Conservation (phyloP, 2,113 vertebrate genomes). For the Paedocypris sp. region DNA sequence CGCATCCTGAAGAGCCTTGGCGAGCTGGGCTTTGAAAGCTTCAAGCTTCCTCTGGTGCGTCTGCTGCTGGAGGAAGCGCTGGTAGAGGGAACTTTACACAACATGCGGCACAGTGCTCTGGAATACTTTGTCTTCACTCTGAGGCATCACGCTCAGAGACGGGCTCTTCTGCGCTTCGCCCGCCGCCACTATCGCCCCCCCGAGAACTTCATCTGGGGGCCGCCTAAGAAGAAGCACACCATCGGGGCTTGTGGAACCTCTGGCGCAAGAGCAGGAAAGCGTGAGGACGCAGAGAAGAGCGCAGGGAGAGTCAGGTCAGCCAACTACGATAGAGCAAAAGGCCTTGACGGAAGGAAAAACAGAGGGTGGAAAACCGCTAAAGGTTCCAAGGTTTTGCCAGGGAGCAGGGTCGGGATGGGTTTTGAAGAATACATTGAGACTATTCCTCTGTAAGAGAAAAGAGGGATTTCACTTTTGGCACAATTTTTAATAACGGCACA, state of each 20-base stretch:
- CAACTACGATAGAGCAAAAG: conserved; percentile 47
- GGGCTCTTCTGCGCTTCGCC: conserved; percentile 81
- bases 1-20: conserved; percentile 96
- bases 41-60: conserved; percentile 84
- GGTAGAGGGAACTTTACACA: conserved; percentile 76
- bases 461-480: neutral
- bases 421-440: conserved; percentile 42
- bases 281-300: conserved; percentile 34
- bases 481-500: conserved; percentile 13
- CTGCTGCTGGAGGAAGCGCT: conserved; percentile 88
- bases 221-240: conserved; percentile 54
- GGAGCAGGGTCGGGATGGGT: conserved; percentile 21
- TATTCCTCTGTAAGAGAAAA: conserved; percentile 38
- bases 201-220: conserved; percentile 93
- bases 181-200: conserved; percentile 76
- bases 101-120: conserved; percentile 87
- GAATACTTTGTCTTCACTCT: conserved; percentile 96
- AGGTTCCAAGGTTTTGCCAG: conserved; percentile 19
- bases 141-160: conserved; percentile 75
- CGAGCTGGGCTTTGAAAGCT: conserved; percentile 90
- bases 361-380: conserved; percentile 26
- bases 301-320: conserved; percentile 46
- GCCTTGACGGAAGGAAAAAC: conserved; percentile 43
- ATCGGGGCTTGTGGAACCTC: neutral
- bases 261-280: neutral